A percentile compares a stretch with the other conserved stretches of the same genome.
Evolutionary conservation across 2,797 vertebrate genomes (phyloP).

Genomic region (Sciaenops ocellatus): DNA sequence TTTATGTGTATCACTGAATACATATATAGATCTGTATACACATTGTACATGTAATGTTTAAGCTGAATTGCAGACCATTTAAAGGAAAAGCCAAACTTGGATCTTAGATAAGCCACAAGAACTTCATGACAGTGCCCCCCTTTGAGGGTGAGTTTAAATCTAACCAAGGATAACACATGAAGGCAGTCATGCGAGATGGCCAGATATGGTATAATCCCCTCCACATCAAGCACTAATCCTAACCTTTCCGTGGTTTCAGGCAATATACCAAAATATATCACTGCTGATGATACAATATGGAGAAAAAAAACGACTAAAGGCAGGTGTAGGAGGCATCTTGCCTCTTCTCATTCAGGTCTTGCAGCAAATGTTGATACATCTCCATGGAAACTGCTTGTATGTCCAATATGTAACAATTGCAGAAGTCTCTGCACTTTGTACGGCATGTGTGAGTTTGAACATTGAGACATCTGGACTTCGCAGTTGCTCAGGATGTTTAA

Average conservation of each 20-base stretch:
- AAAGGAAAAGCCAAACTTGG: neutral
- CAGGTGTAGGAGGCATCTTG: constrained; percentile 56
- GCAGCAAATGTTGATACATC: constrained; percentile 64
- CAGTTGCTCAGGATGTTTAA: constrained; percentile 32
- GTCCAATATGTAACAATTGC: constrained; percentile 25
- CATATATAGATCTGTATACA: constrained; percentile 7
- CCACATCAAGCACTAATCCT: constrained; percentile 13
- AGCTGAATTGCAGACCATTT: neutral
- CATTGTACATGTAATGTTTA: neutral
- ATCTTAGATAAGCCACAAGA: neutral
- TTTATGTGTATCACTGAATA: constrained; percentile 15
- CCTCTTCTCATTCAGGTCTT: constrained; percentile 60
- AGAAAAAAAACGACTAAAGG: neutral
- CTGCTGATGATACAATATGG: constrained; percentile 34
- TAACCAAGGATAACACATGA: constrained; percentile 38
- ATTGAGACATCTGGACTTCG: constrained; percentile 32
- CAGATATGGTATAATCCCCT: constrained; percentile 28
- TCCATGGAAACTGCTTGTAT: constrained; percentile 68
- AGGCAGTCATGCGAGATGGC: constrained; percentile 23
- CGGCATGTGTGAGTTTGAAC: constrained; percentile 26
- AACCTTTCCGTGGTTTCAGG: neutral
- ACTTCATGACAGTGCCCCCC: neutral
- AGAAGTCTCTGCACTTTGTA: constrained; percentile 28
- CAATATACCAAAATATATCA: constrained; percentile 34
- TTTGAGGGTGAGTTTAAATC: constrained; percentile 27